These are phyloP conservation scores for Colossoma macropomum DNA, from an alignment of 2,113 vertebrate species.

Conservation along the genomic window DNA sequence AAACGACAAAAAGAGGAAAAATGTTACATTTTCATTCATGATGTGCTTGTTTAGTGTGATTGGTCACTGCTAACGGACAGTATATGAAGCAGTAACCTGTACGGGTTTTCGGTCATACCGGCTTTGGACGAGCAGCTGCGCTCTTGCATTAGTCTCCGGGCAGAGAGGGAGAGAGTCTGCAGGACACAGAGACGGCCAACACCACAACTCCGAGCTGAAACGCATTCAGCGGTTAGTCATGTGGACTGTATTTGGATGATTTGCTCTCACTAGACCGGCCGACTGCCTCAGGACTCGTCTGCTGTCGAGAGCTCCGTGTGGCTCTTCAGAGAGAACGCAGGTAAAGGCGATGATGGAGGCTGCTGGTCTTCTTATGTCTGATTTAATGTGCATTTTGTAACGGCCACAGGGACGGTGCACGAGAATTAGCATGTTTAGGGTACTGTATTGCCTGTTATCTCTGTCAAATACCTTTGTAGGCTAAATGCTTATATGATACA, in stretches of 20 bases:
- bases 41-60: too few species aligned
- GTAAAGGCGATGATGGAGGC: not conserved
- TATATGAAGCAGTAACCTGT: too few species aligned
- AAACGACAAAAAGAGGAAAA: too few species aligned
- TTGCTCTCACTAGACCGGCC: not conserved
- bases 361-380: too few species aligned
- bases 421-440: not conserved
- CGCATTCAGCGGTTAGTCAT: not conserved
- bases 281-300: constrained; percentile 14
- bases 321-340: constrained; percentile 6
- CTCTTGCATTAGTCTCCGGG: too few species aligned
- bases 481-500: too few species aligned
- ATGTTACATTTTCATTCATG: too few species aligned
- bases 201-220: not conserved
- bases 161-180: not conserved
- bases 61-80: too few species aligned
- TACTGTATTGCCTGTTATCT: too few species aligned
- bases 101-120: too few species aligned
- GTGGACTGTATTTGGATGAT: not conserved
- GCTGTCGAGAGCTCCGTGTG: not conserved
- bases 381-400: not conserved
- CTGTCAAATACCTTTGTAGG: too few species aligned
- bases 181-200: not conserved
- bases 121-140: too few species aligned
- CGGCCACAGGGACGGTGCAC: not conserved